phyloP scores from a whole-genome alignment of 2,797 vertebrate genomes.

The Ispidina picta region DNA sequence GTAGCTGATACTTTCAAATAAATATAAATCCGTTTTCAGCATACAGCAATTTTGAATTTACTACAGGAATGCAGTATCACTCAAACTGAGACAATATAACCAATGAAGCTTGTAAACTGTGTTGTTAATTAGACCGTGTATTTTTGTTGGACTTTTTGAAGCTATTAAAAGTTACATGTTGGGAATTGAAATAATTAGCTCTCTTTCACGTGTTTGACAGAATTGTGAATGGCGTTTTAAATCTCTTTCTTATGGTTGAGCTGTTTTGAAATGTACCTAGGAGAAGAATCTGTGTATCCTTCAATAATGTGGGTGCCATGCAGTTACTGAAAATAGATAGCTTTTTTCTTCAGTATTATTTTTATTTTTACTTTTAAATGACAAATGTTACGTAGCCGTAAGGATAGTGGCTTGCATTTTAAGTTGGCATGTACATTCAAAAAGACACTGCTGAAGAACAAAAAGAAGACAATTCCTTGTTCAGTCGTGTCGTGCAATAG shows the following conservation, averaged over 20 bases:
- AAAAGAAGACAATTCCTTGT: not conserved
- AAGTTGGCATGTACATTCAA: not conserved
- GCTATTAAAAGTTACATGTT: slow-evolving; percentile 30
- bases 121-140: slow-evolving; percentile 49
- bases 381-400: not conserved
- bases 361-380: not conserved
- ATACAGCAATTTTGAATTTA: slow-evolving; percentile 4
- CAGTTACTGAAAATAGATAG: not conserved
- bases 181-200: slow-evolving; percentile 42
- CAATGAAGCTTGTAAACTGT: slow-evolving; percentile 31
- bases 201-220: slow-evolving; percentile 39
- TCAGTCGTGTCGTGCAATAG: not conserved
- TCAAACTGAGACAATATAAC: slow-evolving; percentile 27
- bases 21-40: slow-evolving; percentile 5
- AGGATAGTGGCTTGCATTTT: not conserved
- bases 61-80: not conserved
- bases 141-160: slow-evolving; percentile 50
- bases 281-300: not conserved
- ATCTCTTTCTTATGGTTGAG: not conserved
- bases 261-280: slow-evolving; percentile 18
- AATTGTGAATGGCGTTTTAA: slow-evolving; percentile 37
- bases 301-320: not conserved
- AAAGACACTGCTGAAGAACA: not conserved
- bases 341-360: not conserved
- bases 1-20: slow-evolving; percentile 5